A percentile compares a stretch with the other conserved stretches of the same genome.
Evolutionary conservation across 2,888 invertebrate genomes (phyloP).

Genomic region (Hypolimnas misippus): DNA sequence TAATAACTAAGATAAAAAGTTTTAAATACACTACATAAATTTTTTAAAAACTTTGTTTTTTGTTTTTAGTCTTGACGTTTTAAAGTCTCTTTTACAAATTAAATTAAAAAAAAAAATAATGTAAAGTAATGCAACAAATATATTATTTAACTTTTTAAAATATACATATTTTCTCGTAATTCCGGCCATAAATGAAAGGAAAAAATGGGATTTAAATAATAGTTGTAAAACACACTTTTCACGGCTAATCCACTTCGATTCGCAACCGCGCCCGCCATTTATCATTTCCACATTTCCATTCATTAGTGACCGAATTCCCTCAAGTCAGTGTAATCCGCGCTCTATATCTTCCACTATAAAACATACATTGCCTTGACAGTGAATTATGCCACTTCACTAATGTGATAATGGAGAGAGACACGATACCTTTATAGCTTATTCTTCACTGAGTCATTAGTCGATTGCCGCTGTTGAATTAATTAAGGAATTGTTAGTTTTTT

Average conservation of each 20-base stretch:
- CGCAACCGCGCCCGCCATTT: constrained; percentile 71
- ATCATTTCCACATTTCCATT: constrained; percentile 69
- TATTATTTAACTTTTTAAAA: too few species aligned
- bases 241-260: constrained; percentile 70
- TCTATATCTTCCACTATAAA: constrained; percentile 59
- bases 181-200: background rate
- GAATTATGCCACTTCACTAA: constrained; percentile 52
- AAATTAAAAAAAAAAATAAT: too few species aligned
- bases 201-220: constrained; percentile 5
- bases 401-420: constrained; percentile 56
- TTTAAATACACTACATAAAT: too few species aligned
- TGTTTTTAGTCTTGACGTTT: too few species aligned
- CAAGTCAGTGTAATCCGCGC: constrained; percentile 54
- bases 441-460: constrained; percentile 60
- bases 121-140: too few species aligned
- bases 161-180: background rate
- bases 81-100: too few species aligned
- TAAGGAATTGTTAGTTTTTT: constrained; percentile 56
- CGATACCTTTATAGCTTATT: constrained; percentile 46
- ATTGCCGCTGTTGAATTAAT: constrained; percentile 65
- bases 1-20: too few species aligned
- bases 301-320: constrained; percentile 52
- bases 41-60: too few species aligned
- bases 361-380: constrained; percentile 58
- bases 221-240: constrained; percentile 27